Evolutionary conservation across 2,888 invertebrate genomes (phyloP), one percentile per base, ranked within the genome.

Genomic region (Allolobophora icterica): DNA sequence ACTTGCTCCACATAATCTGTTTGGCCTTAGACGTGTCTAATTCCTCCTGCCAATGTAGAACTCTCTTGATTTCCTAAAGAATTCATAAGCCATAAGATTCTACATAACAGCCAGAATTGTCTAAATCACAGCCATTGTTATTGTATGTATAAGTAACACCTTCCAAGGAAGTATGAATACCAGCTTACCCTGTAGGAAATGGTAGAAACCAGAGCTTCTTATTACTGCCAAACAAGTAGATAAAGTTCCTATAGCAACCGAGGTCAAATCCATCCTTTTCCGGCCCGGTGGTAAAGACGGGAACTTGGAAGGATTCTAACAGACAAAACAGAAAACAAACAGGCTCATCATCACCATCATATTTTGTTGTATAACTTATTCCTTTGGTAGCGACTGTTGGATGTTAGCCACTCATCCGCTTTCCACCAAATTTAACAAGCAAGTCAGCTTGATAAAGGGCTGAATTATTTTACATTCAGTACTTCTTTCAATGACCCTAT

Each of bases 141-240:
- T 42, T 1, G 38, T 38, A 3, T 5, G 38, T 8, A 42, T 13
- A 42, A 52, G 52, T 21, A 3, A 24, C 5, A 24, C 1, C 11
- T 24, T 24, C 24, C 4, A 24, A 52, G 24, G 11, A 52, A 52
- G 40, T 24, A 38, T 8, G 45, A 89, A 34, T 1, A 38, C 34
- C 33, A 38, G n/a, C 24, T 40, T 33, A 90, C 91, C 91, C 89
- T 45, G 91, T 38, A 45, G 40, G 42, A 34, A 91, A n/a, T n/a
- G 91, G 91, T 38, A 91, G 40, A 89, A 91, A 83, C 91, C 91
- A 91, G 30, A 87, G 58, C n/a, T 19, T 42, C 58, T 52, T 90
- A 30, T 45, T 40, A 45, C n/a, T 87, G 38, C 91, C 91, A 89
- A 91, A 91, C 19, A 91, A 71, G 42, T 91, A 89, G 30, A 91